A percentile compares a stretch with the other conserved stretches of the same genome.
These are phyloP conservation scores for Pycnomerus fuliginosus DNA, from an alignment of 2,888 invertebrate species.

Conservation along the genomic window DNA sequence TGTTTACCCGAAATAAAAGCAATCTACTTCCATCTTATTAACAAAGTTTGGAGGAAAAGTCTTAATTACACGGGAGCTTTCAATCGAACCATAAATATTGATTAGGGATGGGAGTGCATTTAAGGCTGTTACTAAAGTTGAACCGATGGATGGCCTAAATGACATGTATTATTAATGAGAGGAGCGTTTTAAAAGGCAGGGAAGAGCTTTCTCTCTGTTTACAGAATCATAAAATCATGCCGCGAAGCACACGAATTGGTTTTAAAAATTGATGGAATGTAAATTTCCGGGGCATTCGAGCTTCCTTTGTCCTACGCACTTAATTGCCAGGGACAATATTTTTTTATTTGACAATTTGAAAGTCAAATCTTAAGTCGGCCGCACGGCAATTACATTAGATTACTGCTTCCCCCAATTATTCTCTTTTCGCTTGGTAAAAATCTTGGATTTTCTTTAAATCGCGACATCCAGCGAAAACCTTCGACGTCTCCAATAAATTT, in stretches of 20 bases:
- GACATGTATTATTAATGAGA: constrained; percentile 23
- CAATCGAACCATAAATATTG: constrained; percentile 21
- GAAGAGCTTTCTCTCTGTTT: constrained; percentile 19
- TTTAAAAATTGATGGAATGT: constrained; percentile 13
- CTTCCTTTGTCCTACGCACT: too few relatives aligned
- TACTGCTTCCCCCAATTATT: too few relatives aligned
- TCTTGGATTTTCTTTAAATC: too few relatives aligned
- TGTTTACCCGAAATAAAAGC: too few relatives aligned
- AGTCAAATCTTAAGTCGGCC: too few relatives aligned
- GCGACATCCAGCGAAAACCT: too few relatives aligned
- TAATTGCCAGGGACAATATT: too few relatives aligned
- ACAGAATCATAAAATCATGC: constrained; percentile 21
- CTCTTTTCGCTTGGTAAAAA: too few relatives aligned
- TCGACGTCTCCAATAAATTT: too few relatives aligned
- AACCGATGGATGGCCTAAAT: constrained; percentile 19
- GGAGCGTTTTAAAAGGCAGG: constrained; percentile 20
- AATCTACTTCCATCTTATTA: constrained; percentile 16
- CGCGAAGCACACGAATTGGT: constrained; percentile 5
- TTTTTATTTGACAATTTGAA: too few relatives aligned
- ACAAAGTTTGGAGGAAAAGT: constrained; percentile 12
- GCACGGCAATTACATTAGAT: too few relatives aligned
- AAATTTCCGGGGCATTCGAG: too few relatives aligned
- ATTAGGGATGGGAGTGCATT: constrained; percentile 18
- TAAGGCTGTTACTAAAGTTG: constrained; percentile 15
- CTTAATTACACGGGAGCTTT: constrained; percentile 18